Evolutionary conservation across 2,888 invertebrate genomes (phyloP), one percentile per base, ranked within the genome.

Genomic region (Octonoba sinensis): DNA sequence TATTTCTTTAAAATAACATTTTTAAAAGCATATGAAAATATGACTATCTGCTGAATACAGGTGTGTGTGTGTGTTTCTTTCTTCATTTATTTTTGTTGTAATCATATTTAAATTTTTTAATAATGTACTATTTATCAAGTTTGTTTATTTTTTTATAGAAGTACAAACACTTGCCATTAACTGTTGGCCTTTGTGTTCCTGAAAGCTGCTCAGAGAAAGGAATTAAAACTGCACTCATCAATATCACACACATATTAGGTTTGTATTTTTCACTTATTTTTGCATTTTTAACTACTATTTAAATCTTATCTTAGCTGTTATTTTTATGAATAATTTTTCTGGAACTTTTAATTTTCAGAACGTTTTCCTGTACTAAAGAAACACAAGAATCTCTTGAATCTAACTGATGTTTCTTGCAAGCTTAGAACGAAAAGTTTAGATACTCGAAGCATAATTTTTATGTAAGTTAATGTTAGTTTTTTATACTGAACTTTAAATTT

Each of bases 131-230:
- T 11, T 51, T 11, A 4, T 51, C 8, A 1, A 18, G 51, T 69
- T n/a, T 24, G 11, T 46, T 59, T 16, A 56, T 64, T 62, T 18
- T 65, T 60, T 70, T 22, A 16, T 47, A 70, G 36, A 51, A 82
- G 82, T 75, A 64, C 59, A 44, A 70, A 16, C 65, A 71, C 16
- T 46, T 82, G 3, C 75, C 82, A 12, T 27, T 82, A 51, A 67
- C 46, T 22, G 20, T 77, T 72, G 82, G 82, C 3, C 6, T 82
- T 36, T 82, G 82, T 36, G 44, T 82, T 67, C 82, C 82, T 36
- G 73, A 82, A 51, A 69, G 72, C 11, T 82, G 82, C 24, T 57
- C 72, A 15, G 82, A 60, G 24, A 57, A 27, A 36, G 60, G 44
- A n/a, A 46, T 82, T 3, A 46, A 56, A 18, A 69, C 51, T 20